These are phyloP conservation scores for Chiroxiphia lanceolata DNA, from an alignment of 2,797 vertebrate species.

Conservation along the genomic window DNA sequence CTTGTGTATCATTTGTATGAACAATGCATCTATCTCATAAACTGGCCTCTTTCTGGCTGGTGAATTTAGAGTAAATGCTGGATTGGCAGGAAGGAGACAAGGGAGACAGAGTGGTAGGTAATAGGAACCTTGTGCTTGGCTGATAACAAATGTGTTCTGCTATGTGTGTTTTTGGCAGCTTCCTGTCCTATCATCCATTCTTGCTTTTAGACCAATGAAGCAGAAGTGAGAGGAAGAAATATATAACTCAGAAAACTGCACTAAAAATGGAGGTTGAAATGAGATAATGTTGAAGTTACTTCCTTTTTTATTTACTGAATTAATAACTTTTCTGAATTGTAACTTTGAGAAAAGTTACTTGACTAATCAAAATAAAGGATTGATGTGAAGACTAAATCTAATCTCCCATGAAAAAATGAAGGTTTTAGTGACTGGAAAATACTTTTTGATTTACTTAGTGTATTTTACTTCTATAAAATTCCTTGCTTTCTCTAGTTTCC, in stretches of 20 bases:
- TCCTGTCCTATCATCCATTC: not conserved
- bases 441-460: not conserved
- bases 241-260: not conserved
- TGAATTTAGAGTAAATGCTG: not conserved
- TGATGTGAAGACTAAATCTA: not conserved
- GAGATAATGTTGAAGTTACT: not conserved
- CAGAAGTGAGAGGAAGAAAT: not conserved
- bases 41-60: not conserved
- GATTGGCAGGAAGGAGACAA: not conserved
- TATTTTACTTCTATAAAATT: not conserved
- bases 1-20: not conserved
- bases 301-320: not conserved
- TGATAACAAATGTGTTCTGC: not conserved
- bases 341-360: not conserved
- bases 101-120: not conserved
- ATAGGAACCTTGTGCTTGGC: not conserved
- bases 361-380: not conserved
- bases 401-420: not conserved
- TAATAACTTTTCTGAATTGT: not conserved
- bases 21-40: not conserved
- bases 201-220: not conserved
- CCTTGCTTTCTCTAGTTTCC: not conserved
- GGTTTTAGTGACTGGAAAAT: not conserved
- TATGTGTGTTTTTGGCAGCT: not conserved
- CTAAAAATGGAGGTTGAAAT: not conserved